Evolutionary conservation across 1,140 invertebrate genomes (phyloP).

Genomic region (Ceratina japonica): DNA sequence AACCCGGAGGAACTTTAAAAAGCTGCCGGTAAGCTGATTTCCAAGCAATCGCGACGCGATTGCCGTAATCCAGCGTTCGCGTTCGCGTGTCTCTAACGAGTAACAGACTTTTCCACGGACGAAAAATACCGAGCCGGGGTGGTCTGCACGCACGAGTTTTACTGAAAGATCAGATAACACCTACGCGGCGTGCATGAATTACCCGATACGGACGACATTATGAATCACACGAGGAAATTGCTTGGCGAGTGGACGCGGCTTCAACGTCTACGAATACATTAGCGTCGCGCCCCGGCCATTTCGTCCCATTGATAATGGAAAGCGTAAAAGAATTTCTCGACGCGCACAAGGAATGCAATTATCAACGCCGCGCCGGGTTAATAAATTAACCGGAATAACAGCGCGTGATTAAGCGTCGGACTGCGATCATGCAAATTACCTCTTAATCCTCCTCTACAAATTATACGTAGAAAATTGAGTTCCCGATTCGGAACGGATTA

Average conservation of each 20-base stretch:
- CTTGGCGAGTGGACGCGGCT: neutral
- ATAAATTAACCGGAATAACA: neutral
- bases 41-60: slow-evolving; percentile 26
- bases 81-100: slow-evolving; percentile 55
- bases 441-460: neutral
- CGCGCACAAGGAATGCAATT: neutral
- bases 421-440: too few species aligned
- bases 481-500: neutral
- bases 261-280: slow-evolving; percentile 18
- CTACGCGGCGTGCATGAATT: slow-evolving; percentile 31
- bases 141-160: slow-evolving; percentile 18
- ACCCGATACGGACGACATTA: slow-evolving; percentile 29
- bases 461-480: neutral
- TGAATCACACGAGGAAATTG: slow-evolving; percentile 42
- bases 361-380: neutral
- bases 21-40: slow-evolving; percentile 39
- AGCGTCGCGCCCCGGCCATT: neutral
- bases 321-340: neutral
- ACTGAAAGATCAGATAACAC: slow-evolving; percentile 54
- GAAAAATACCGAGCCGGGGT: slow-evolving; percentile 45
- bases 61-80: slow-evolving; percentile 8
- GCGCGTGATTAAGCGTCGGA: neutral
- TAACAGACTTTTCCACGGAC: slow-evolving; percentile 47
- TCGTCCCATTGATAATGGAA: neutral
- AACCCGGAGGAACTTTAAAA: slow-evolving; percentile 31